A percentile compares a stretch with the other conserved stretches of the same genome.
These are phyloP conservation scores for Pseudococcus jackbeardsleyi DNA, from an alignment of 2,888 invertebrate genomes.

Conservation along the genomic window DNA sequence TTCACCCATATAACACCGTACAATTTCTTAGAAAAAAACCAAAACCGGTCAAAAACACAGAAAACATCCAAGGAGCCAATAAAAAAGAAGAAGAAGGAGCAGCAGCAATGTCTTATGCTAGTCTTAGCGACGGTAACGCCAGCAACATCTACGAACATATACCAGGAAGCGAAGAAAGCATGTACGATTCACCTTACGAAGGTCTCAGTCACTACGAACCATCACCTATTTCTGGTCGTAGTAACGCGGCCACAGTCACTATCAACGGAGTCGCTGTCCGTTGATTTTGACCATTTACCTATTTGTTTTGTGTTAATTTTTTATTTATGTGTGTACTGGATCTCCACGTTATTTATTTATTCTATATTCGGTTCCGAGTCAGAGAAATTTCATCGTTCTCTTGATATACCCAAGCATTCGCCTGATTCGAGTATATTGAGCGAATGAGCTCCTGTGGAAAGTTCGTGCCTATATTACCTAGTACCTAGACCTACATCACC, in stretches of 20 bases:
- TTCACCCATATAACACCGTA: background rate
- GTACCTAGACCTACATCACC: too few relatives aligned
- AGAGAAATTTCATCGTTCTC: too few relatives aligned
- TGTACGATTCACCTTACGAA: constrained; percentile 83
- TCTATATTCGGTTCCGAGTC: background rate
- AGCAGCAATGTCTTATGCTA: constrained; percentile 90
- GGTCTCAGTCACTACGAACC: constrained; percentile 80
- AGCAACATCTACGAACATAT: constrained; percentile 76
- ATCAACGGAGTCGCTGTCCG: constrained; percentile 89
- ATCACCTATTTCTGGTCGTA: constrained; percentile 74
- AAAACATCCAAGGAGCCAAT: constrained; percentile 88
- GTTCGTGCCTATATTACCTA: too few relatives aligned
- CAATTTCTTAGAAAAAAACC: constrained; percentile 78
- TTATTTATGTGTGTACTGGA: background rate
- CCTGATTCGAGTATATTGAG: background rate
- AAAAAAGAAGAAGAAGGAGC: constrained; percentile 88
- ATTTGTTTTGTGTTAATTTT: background rate
- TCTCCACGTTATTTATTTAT: constrained; percentile 49
- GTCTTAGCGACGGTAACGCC: constrained; percentile 75
- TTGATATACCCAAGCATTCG: too few relatives aligned
- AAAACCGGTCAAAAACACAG: constrained; percentile 88
- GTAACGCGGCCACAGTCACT: constrained; percentile 75
- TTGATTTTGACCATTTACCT: constrained; percentile 66
- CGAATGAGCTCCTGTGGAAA: background rate
- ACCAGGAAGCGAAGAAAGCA: constrained; percentile 73